A percentile compares a stretch with the other conserved stretches of the same genome.
phyloP scores from a whole-genome alignment of 2,113 vertebrate genomes.

The Tursiops truncatus region DNA sequence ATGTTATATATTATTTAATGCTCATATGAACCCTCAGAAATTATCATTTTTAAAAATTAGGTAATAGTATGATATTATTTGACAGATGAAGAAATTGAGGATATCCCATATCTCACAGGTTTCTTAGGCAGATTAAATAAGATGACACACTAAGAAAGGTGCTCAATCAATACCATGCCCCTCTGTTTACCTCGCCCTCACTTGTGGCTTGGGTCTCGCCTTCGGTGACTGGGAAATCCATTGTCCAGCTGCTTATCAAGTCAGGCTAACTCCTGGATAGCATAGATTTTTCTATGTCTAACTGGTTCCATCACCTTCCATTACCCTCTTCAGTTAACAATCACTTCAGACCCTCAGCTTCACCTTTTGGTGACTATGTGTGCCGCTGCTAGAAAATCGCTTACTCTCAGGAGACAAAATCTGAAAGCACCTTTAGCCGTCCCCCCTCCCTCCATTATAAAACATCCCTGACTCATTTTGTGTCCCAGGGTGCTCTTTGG shows the following conservation, averaged over 20 bases:
- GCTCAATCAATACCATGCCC: not conserved
- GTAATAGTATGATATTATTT: not conserved
- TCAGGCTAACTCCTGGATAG: not conserved
- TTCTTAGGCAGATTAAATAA: constrained; percentile 1
- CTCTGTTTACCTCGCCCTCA: not conserved
- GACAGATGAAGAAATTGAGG: not conserved
- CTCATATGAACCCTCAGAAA: not conserved
- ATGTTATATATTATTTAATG: not conserved
- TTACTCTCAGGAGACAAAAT: constrained; percentile 11
- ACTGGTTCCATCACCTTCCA: constrained; percentile 15
- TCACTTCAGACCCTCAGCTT: not conserved
- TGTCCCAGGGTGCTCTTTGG: not conserved
- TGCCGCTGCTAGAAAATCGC: not conserved
- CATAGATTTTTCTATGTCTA: not conserved
- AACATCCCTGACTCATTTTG: not conserved
- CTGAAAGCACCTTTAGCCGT: not conserved
- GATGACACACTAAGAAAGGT: not conserved
- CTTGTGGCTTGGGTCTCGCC: not conserved
- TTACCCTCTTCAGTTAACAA: not conserved
- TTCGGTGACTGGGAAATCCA: not conserved
- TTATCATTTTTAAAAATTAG: not conserved
- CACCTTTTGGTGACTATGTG: not conserved
- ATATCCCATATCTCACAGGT: not conserved
- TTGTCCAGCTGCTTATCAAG: not conserved
- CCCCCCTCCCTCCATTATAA: not conserved